These are phyloP conservation scores for Sardina pilchardus DNA, from an alignment of 2,113 vertebrate genomes.

Conservation along the genomic window DNA sequence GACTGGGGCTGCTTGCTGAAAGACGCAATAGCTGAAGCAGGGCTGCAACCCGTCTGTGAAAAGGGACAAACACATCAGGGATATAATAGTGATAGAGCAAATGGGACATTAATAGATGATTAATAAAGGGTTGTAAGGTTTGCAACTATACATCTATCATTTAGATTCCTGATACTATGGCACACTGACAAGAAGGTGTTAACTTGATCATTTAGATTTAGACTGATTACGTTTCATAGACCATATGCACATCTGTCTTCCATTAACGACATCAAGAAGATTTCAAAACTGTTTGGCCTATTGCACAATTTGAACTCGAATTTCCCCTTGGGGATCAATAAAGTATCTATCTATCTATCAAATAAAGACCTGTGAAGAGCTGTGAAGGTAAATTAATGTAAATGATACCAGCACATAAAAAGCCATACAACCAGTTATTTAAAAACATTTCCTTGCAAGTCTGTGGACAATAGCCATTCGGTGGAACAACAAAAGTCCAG, in stretches of 20 bases:
- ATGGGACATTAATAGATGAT: background rate
- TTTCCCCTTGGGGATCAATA: too few relatives aligned
- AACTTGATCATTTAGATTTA: too few relatives aligned
- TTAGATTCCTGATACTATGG: too few relatives aligned
- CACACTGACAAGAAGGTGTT: too few relatives aligned
- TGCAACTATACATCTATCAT: too few relatives aligned
- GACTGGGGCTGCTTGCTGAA: slow-evolving; percentile 79
- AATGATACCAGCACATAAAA: background rate
- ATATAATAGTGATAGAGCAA: background rate
- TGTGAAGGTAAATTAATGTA: background rate
- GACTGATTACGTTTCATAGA: too few relatives aligned
- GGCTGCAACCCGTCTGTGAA: slow-evolving; percentile 88
- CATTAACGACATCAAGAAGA: background rate
- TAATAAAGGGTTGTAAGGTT: too few relatives aligned
- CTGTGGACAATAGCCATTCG: background rate
- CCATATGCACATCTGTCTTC: too few relatives aligned
- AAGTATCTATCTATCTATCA: too few relatives aligned
- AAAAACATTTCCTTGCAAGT: background rate
- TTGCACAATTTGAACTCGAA: too few relatives aligned
- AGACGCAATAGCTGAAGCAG: slow-evolving; percentile 82
- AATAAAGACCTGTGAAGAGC: too few relatives aligned
- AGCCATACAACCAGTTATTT: background rate
- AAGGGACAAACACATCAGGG: slow-evolving; percentile 19
- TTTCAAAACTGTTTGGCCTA: background rate
- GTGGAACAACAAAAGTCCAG: background rate